Evolutionary conservation across 1,140 invertebrate species (phyloP), one percentile per base, ranked within the genome.

Genomic region (Lepidurus apus): DNA sequence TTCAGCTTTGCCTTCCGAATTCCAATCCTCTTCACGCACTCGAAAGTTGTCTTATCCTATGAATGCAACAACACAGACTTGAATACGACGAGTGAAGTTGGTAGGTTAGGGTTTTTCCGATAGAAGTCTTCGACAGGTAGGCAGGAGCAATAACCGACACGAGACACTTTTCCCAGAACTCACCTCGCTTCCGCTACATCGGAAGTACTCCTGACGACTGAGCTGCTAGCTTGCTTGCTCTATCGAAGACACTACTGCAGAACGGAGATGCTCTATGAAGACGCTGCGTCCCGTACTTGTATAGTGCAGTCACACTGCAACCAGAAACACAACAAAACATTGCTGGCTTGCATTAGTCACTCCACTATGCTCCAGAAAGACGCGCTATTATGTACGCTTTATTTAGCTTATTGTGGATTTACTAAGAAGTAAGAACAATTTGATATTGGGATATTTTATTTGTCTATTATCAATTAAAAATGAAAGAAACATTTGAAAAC

Each of bases 191-290:
- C 53, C 53, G n/a, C 13, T 65, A 65, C 53, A 21, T 65, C 53
- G 53, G 53, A 65, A 65, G 53, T 65, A 21, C 53, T 65, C 53
- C 53, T 13, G 53, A 65, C 53, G 53, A 65, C 53, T 65, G 53
- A 65, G 53, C 53, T 65, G 17, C 17, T n/a, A 65, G 53, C 53
- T 65, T 11, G 53, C n/a, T 17, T 65, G 53, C 17, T 65, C 17
- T 65, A 65, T 65, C 21, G 53, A 21, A 65, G 53, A 65, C 53
- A 65, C 53, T 65, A 21, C 53, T n/a, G 8, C 21, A 65, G 53
- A 65, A n/a, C 17, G 53, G 21, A 65, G 53, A 65, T 65, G 53
- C 5, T 13, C 53, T 21, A 65, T 17, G 53, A 65, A 65, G 53
- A 65, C 21, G 53, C 13, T 65, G 53, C n/a, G 53, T 21, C 6